phyloP scores from a whole-genome alignment of 2,888 invertebrate genomes.

The Drosophila picticornis region DNA sequence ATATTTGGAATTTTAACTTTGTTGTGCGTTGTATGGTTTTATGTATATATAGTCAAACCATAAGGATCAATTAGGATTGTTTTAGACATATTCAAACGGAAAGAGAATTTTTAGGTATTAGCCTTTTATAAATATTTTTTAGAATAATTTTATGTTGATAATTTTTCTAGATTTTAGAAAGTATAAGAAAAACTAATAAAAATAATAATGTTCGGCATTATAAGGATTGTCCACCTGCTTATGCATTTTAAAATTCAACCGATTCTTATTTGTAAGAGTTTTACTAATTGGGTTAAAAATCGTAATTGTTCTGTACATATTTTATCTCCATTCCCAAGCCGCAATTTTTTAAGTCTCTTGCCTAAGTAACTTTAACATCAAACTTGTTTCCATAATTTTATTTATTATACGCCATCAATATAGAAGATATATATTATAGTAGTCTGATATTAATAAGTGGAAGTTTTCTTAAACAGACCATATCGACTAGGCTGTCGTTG shows the following conservation, averaged over 20 bases:
- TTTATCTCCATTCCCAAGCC: accelerated
- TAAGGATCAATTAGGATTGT: neutral
- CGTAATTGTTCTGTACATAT: neutral
- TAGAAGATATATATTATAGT: no score
- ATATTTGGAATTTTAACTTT: conserved; percentile 4
- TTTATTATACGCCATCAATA: neutral
- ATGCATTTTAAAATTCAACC: neutral
- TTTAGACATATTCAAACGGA: neutral
- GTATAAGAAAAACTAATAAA: neutral
- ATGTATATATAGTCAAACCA: neutral
- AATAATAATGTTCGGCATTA: neutral
- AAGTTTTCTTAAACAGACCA: no score
- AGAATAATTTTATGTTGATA: neutral
- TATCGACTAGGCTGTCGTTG: neutral
- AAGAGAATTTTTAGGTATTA: neutral
- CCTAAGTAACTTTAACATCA: neutral
- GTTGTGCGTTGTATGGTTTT: neutral
- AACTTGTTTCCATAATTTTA: neutral
- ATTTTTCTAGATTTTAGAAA: neutral
- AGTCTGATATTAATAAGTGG: no score
- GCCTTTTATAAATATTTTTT: neutral
- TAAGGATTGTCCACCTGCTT: neutral
- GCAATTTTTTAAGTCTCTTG: neutral
- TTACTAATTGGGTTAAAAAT: neutral
- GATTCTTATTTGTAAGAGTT: neutral